Evolutionary conservation across 2,888 invertebrate genomes (phyloP).

Genomic region (Leptopilina myrica): DNA sequence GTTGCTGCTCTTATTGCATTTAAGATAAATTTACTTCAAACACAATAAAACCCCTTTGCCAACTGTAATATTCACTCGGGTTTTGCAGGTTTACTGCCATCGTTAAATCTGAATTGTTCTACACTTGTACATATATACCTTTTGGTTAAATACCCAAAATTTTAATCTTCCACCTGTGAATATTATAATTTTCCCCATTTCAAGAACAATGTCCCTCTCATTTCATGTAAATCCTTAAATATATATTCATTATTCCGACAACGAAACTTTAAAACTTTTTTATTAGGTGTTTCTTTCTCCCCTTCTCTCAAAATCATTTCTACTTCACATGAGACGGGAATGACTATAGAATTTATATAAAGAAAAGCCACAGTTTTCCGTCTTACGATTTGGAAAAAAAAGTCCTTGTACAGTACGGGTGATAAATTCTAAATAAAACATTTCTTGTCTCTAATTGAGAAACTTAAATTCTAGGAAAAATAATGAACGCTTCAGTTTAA

Average conservation of each 20-base stretch:
- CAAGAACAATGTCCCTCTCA: not conserved
- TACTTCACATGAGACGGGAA: too few relatives aligned
- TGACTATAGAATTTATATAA: too few relatives aligned
- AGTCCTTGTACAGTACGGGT: not conserved
- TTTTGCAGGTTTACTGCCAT: constrained; percentile 22
- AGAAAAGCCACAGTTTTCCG: too few relatives aligned
- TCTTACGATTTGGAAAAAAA: not conserved
- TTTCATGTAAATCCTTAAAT: constrained; percentile 27
- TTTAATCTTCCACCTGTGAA: not conserved
- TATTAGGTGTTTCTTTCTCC: too few relatives aligned
- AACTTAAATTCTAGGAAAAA: not conserved
- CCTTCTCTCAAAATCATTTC: too few relatives aligned
- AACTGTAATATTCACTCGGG: constrained; percentile 17
- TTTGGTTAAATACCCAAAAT: constrained; percentile 16
- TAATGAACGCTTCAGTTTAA: not conserved
- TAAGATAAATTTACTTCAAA: constrained; percentile 38
- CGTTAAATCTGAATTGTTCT: constrained; percentile 32
- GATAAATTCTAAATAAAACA: not conserved
- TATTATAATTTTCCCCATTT: constrained; percentile 22
- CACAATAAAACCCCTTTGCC: constrained; percentile 12
- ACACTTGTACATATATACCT: not conserved
- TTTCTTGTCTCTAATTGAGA: not conserved
- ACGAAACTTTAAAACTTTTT: not conserved
- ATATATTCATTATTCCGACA: not conserved
- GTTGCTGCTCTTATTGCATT: constrained; percentile 7